Evolutionary conservation across 1,140 invertebrate species (phyloP).

Genomic region (Anoplophora glabripennis): DNA sequence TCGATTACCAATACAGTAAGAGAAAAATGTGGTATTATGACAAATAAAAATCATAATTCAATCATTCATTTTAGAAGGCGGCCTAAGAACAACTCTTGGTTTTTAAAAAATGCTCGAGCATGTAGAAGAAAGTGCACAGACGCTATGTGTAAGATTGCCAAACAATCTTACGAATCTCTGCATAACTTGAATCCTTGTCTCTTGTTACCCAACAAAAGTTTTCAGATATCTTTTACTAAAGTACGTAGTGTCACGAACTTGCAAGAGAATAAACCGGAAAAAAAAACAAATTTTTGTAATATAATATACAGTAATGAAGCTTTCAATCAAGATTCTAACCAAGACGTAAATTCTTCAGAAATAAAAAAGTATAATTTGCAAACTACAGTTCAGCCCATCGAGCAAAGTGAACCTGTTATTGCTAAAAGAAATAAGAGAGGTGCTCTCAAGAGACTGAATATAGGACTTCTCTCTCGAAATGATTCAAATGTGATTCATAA

Average conservation of each 20-base stretch:
- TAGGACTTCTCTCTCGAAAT: no score
- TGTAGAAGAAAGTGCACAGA: conserved; percentile 19
- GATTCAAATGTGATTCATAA: no score
- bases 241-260: neutral
- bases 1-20: conserved; percentile 19
- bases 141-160: conserved; percentile 14
- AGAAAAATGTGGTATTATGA: neutral
- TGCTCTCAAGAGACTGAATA: no score
- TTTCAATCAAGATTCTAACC: neutral
- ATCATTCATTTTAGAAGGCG: conserved; percentile 7
- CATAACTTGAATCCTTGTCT: conserved; percentile 14
- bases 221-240: conserved; percentile 14
- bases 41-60: neutral
- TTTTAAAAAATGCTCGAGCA: conserved; percentile 18
- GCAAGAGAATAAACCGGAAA: no score
- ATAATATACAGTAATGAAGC: conserved; percentile 3
- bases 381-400: no score
- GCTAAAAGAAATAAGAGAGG: no score
- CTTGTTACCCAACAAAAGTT: conserved; percentile 6
- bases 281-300: conserved; percentile 1
- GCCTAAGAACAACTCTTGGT: conserved; percentile 21
- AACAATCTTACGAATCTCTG: conserved; percentile 9
- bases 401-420: no score
- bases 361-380: no score
- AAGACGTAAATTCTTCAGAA: neutral